phyloP scores from a whole-genome alignment of 2,888 invertebrate species.

The Melinopterus prodromus region DNA sequence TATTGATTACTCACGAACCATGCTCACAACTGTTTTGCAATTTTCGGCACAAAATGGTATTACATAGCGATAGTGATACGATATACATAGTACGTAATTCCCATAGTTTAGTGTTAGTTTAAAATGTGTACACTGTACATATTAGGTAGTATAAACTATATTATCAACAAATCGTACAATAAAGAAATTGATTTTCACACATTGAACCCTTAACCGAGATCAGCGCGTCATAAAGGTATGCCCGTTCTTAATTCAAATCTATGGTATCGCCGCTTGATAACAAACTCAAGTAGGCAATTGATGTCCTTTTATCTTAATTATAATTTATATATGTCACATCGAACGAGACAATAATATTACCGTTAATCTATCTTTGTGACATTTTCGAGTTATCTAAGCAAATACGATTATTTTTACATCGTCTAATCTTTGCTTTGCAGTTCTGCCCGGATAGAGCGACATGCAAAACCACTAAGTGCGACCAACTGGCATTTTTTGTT shows the following conservation, averaged over 20 bases:
- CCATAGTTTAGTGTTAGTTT: no score
- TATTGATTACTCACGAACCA: no score
- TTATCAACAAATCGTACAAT: no score
- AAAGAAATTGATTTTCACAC: background rate
- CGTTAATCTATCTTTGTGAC: background rate
- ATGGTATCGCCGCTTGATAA: background rate
- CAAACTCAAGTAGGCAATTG: background rate
- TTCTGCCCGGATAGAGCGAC: background rate
- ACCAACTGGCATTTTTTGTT: background rate
- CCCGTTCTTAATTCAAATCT: background rate
- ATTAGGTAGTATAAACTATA: background rate
- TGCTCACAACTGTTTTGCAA: no score
- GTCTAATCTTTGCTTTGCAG: background rate
- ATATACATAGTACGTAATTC: no score
- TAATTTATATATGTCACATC: background rate
- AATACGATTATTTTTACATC: background rate
- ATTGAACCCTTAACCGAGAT: background rate
- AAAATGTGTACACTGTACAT: background rate
- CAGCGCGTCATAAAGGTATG: background rate
- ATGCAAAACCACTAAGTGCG: background rate
- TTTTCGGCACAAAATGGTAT: no score
- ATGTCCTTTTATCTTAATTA: background rate
- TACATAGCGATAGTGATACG: no score
- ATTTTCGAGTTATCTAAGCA: background rate
- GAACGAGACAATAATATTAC: background rate